Conservation (phyloP, 2,113 vertebrate genomes). For the Pelmatolapia mariae region DNA sequence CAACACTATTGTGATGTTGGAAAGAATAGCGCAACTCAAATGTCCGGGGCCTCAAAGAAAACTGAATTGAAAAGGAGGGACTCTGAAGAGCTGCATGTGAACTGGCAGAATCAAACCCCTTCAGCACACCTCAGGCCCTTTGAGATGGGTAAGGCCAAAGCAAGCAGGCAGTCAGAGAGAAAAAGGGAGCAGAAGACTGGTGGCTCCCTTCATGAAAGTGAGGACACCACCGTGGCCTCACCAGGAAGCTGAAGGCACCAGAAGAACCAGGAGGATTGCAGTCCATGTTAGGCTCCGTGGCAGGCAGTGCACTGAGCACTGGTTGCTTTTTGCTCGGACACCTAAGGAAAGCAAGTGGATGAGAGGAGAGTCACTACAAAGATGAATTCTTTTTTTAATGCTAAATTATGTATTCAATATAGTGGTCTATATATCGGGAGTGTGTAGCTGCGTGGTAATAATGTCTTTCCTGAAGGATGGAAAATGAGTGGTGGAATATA, state of each 20-base stretch:
- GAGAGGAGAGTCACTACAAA: neutral
- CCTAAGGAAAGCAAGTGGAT: conserved; percentile 60
- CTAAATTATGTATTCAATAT: neutral
- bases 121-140: conserved; percentile 39
- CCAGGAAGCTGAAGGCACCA: conserved; percentile 84
- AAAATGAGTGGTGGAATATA: neutral
- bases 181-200: conserved; percentile 32
- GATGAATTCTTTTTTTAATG: neutral
- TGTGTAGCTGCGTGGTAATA: neutral
- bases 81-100: neutral
- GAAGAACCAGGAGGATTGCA: conserved; percentile 78
- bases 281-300: conserved; percentile 72
- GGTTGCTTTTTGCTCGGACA: conserved; percentile 87
- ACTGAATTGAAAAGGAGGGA: conserved; percentile 4
- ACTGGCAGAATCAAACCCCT: conserved; percentile 36
- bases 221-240: conserved; percentile 71
- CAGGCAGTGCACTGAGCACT: conserved; percentile 72
- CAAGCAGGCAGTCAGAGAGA: conserved; percentile 53
- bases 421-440: neutral
- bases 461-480: neutral
- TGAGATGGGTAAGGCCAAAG: conserved; percentile 55
- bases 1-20: conserved; percentile 53
- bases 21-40: conserved; percentile 35
- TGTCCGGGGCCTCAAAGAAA: neutral
- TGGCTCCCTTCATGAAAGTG: conserved; percentile 16